Evolutionary conservation across 2,113 vertebrate genomes (phyloP).

Genomic region (Sciurus niger): DNA sequence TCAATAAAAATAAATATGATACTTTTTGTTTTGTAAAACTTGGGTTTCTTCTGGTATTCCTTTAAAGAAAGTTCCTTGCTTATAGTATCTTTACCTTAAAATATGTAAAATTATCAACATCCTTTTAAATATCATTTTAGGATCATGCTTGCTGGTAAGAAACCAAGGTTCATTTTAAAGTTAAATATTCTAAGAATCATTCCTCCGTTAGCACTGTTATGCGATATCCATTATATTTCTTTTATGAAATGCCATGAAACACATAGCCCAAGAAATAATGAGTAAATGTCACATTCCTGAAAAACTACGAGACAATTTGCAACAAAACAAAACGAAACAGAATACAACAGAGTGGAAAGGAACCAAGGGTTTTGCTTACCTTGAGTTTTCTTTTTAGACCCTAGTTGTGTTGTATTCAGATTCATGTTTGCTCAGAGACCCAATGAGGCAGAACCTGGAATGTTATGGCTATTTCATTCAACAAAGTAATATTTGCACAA

Average conservation of each 20-base stretch:
- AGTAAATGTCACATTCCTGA: slow-evolving; percentile 47
- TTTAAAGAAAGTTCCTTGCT: not conserved
- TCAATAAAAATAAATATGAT: not conserved
- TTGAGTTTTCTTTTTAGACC: slow-evolving; percentile 96
- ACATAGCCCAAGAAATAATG: slow-evolving; percentile 11
- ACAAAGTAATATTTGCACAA: slow-evolving; percentile 93
- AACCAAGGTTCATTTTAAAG: not conserved
- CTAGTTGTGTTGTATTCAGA: slow-evolving; percentile 99
- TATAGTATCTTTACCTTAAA: not conserved
- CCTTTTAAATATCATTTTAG: not conserved
- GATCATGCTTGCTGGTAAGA: slow-evolving; percentile 34
- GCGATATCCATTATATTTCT: not conserved
- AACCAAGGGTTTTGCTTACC: slow-evolving; percentile 92
- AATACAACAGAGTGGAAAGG: slow-evolving; percentile 74
- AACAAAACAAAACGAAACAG: slow-evolving; percentile 76
- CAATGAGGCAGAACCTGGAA: slow-evolving; percentile 99
- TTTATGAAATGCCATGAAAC: slow-evolving; percentile 26
- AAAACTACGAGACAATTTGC: slow-evolving; percentile 60
- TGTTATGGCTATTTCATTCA: slow-evolving; percentile 99
- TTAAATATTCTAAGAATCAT: not conserved
- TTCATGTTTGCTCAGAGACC: slow-evolving; percentile 99
- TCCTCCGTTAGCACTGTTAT: not conserved
- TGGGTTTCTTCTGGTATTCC: not conserved
- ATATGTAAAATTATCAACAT: not conserved
- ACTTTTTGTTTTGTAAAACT: not conserved